phyloP scores from a whole-genome alignment of 1,140 invertebrate genomes.

The Laupala kohalensis region DNA sequence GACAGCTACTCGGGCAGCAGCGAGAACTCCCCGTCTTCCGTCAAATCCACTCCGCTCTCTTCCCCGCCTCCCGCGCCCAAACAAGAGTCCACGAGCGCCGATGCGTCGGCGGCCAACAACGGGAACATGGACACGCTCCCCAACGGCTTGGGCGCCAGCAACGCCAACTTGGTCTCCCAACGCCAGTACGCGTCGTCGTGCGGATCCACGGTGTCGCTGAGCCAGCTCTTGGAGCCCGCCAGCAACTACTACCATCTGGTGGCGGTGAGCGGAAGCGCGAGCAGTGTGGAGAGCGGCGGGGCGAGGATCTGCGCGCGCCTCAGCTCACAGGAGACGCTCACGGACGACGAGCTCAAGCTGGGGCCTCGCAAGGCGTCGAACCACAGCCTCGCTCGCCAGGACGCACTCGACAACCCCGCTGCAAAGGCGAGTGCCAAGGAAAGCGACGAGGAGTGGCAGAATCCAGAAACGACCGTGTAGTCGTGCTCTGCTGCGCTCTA shows the following conservation, averaged over 20 bases:
- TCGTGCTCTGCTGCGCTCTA: no score
- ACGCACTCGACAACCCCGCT: constrained; percentile 20
- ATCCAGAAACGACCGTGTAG: constrained; percentile 14
- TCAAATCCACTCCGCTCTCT: constrained; percentile 8
- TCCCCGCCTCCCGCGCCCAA: not conserved
- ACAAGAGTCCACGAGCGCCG: not conserved
- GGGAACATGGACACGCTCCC: not conserved
- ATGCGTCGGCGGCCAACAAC: constrained; percentile 2
- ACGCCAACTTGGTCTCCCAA: not conserved
- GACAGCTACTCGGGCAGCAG: constrained; percentile 11
- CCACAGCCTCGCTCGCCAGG: constrained; percentile 23
- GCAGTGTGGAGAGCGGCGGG: constrained; percentile 1
- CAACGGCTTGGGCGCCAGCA: no score
- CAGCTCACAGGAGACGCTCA: not conserved
- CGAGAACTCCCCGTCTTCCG: constrained; percentile 18
- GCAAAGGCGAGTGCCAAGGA: not conserved
- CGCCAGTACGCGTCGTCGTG: constrained; percentile 7
- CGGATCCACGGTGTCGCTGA: constrained; percentile 14
- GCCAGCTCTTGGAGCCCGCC: constrained; percentile 10
- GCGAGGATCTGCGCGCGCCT: not conserved
- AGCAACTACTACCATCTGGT: constrained; percentile 13
- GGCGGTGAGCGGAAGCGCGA: constrained; percentile 7
- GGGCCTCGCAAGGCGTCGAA: constrained; percentile 3
- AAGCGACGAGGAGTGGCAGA: not conserved
- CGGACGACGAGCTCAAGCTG: not conserved